Evolutionary conservation across 2,888 invertebrate genomes (phyloP).

Genomic region (Pyrrhosoma nymphula): DNA sequence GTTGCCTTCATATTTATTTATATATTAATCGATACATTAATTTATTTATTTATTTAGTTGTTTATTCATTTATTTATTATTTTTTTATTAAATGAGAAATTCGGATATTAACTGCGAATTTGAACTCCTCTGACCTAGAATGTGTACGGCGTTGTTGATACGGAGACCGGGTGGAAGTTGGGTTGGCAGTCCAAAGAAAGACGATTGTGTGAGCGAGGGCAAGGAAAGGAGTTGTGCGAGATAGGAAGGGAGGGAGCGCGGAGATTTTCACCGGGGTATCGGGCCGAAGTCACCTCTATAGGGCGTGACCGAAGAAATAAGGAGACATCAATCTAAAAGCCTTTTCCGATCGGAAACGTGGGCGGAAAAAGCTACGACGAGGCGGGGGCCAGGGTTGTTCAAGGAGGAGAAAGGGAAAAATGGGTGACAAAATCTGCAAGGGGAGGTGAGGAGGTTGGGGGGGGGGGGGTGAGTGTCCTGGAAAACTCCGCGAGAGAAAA

Average conservation of each 20-base stretch:
- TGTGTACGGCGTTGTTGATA: too few relatives aligned
- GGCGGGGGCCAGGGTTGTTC: background rate
- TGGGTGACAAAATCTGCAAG: background rate
- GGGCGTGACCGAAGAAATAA: slow-evolving; percentile 56
- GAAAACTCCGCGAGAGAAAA: background rate
- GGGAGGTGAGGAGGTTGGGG: background rate
- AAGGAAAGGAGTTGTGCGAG: background rate
- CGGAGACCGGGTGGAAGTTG: too few relatives aligned
- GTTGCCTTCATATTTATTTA: too few relatives aligned
- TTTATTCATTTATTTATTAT: too few relatives aligned
- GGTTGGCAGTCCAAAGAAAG: background rate
- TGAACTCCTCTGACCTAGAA: too few relatives aligned
- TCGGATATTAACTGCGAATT: too few relatives aligned
- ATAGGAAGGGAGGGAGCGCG: background rate
- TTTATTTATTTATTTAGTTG: too few relatives aligned
- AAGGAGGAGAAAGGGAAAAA: background rate
- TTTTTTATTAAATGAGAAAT: too few relatives aligned
- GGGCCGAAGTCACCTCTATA: slow-evolving; percentile 33
- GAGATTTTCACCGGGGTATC: slow-evolving; percentile 19
- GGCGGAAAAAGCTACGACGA: background rate
- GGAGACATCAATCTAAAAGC: slow-evolving; percentile 55
- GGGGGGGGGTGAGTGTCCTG: background rate
- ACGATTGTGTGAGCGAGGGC: background rate
- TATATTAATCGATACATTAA: too few relatives aligned
- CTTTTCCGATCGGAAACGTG: background rate